Conservation (phyloP, 92 coral and sea anemone genomes). For the Phenganax stokvisi region DNA sequence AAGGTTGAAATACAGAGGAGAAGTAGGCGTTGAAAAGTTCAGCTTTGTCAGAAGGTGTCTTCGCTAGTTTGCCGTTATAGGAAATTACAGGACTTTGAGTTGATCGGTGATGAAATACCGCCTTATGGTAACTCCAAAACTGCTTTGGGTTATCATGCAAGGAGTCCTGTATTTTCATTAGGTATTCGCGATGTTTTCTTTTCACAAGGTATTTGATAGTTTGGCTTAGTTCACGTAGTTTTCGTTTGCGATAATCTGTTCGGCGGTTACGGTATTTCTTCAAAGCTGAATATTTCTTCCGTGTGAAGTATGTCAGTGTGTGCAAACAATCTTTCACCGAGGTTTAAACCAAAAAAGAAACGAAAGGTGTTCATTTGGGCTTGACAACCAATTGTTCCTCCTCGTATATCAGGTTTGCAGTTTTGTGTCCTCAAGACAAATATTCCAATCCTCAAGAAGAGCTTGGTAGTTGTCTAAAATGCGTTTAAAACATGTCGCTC, state of each 20-base stretch:
- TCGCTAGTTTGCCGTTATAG: slow-evolving; percentile 6
- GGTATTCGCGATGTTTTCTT: slow-evolving; percentile 50
- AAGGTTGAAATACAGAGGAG: slow-evolving; percentile 13
- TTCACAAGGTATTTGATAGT: slow-evolving; percentile 19
- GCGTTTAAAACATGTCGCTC: background rate
- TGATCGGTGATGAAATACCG: slow-evolving; percentile 44
- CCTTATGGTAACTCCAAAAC: slow-evolving; percentile 47
- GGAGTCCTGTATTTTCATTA: slow-evolving; percentile 49
- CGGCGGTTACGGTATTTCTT: slow-evolving; percentile 40
- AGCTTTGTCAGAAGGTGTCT: slow-evolving; percentile 17
- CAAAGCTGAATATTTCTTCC: slow-evolving; percentile 53
- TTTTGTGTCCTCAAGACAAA: slow-evolving; percentile 29
- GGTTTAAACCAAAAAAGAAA: slow-evolving; percentile 39
- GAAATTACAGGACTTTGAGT: slow-evolving; percentile 4
- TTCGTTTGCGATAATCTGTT: slow-evolving; percentile 50
- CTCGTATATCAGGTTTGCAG: slow-evolving; percentile 18
- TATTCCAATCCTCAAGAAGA: slow-evolving; percentile 22
- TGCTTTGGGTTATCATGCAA: slow-evolving; percentile 57
- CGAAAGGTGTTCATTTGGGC: slow-evolving; percentile 29
- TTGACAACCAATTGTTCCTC: slow-evolving; percentile 20
- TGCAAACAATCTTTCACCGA: slow-evolving; percentile 24
- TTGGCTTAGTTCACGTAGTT: slow-evolving; percentile 44
- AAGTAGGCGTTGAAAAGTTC: background rate
- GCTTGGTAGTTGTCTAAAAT: background rate
- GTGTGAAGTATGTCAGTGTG: slow-evolving; percentile 37